Conservation (phyloP, 2,888 invertebrate genomes). For the Arge pagana region DNA sequence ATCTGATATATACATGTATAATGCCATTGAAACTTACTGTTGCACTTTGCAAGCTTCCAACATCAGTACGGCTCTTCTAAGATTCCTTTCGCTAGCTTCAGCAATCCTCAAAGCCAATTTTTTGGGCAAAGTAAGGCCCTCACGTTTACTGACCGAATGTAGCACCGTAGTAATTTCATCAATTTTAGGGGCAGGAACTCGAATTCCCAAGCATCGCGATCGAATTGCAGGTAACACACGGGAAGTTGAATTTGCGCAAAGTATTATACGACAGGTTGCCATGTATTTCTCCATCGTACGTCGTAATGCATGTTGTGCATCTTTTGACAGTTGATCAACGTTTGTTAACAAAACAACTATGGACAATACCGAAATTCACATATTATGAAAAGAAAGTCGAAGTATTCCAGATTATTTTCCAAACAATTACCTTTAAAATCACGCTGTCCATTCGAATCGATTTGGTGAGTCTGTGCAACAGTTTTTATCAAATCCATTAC, state of each 20-base stretch:
- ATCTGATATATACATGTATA: neutral
- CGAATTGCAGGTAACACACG: slow-evolving; percentile 96
- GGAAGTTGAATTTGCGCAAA: slow-evolving; percentile 93
- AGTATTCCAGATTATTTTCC: too few species aligned
- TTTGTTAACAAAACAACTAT: slow-evolving; percentile 93
- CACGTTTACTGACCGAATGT: slow-evolving; percentile 74
- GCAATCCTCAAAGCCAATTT: slow-evolving; percentile 81
- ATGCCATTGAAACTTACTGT: slow-evolving; percentile 62
- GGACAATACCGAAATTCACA: slow-evolving; percentile 28
- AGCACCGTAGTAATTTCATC: slow-evolving; percentile 74
- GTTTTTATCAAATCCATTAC: slow-evolving; percentile 97
- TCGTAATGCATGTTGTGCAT: slow-evolving; percentile 97
- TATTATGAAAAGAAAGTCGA: slow-evolving; percentile 12
- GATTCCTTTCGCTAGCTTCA: slow-evolving; percentile 80
- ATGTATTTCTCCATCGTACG: slow-evolving; percentile 99
- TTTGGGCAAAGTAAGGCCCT: slow-evolving; percentile 76
- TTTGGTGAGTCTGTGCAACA: slow-evolving; percentile 94
- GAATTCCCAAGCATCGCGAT: slow-evolving; percentile 89
- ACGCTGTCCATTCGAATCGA: slow-evolving; percentile 83
- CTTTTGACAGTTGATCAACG: slow-evolving; percentile 92
- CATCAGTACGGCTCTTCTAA: slow-evolving; percentile 90
- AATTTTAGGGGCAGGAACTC: slow-evolving; percentile 86
- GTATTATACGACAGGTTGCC: slow-evolving; percentile 88
- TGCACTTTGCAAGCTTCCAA: slow-evolving; percentile 92
- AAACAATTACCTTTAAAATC: slow-evolving; percentile 80